phyloP scores from a whole-genome alignment of 2,797 vertebrate species.

The Micrastur ruficollis region DNA sequence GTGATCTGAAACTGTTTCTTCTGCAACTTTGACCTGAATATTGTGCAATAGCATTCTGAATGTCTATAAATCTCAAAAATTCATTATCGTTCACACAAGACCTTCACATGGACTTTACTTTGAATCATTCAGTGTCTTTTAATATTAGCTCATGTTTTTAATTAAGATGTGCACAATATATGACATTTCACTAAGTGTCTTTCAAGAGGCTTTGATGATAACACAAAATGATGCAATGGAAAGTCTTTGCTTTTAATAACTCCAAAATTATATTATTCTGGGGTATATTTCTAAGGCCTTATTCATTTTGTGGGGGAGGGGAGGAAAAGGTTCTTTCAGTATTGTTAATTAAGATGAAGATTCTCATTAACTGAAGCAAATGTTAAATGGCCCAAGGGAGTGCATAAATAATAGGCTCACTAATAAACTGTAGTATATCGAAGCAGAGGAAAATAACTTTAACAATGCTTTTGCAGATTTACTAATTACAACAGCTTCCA shows the following conservation, averaged over 20 bases:
- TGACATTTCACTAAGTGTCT: background rate
- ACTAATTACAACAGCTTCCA: conserved; percentile 50
- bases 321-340: background rate
- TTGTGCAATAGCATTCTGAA: background rate
- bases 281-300: background rate
- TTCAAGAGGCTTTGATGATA: conserved; percentile 34
- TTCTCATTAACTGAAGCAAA: conserved; percentile 58
- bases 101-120: background rate
- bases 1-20: background rate
- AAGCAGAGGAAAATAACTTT: conserved; percentile 49
- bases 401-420: conserved; percentile 30
- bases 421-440: conserved; percentile 40
- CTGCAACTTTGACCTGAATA: background rate
- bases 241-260: conserved; percentile 6
- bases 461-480: conserved; percentile 51
- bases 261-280: conserved; percentile 17
- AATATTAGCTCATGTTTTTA: conserved; percentile 27
- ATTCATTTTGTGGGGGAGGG: background rate
- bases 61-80: background rate
- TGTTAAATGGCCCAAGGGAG: conserved; percentile 36
- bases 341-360: conserved; percentile 61
- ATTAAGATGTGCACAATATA: conserved; percentile 17
- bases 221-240: conserved; percentile 6
- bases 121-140: background rate
- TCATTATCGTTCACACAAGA: conserved; percentile 1